Conservation (phyloP, 2,888 invertebrate genomes). For the Leptinotarsa peninsularis region DNA sequence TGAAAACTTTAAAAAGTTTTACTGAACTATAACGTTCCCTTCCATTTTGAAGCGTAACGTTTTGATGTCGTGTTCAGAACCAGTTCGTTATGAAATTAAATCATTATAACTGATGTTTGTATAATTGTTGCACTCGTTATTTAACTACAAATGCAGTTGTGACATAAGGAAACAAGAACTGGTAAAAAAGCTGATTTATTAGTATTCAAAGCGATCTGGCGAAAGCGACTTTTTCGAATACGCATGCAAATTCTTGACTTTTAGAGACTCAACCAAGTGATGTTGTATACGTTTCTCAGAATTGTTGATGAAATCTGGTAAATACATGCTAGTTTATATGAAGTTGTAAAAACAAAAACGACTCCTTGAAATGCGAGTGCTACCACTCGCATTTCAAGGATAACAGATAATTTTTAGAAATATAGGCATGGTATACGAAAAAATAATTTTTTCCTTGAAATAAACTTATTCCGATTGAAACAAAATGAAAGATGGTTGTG, state of each 20-base stretch:
- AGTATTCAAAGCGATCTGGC: slow-evolving; percentile 1
- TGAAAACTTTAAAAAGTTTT: not conserved
- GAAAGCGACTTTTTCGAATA: slow-evolving; percentile 13
- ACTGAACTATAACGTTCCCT: not conserved
- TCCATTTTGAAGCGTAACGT: not conserved
- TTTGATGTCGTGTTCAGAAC: slow-evolving; percentile 11
- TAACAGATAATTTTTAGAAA: too few relatives aligned
- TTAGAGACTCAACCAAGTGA: not conserved
- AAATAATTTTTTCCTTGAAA: too few relatives aligned
- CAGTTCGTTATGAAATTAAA: slow-evolving; percentile 8
- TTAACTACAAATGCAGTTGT: slow-evolving; percentile 21
- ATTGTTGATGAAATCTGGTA: not conserved
- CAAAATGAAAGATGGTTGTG: too few relatives aligned
- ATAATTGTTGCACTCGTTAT: slow-evolving; percentile 16
- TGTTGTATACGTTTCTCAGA: not conserved
- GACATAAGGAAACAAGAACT: slow-evolving; percentile 11
- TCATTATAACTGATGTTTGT: slow-evolving; percentile 10
- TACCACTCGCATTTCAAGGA: too few relatives aligned
- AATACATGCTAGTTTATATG: not conserved
- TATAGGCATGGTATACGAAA: too few relatives aligned
- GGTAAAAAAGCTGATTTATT: slow-evolving; percentile 17
- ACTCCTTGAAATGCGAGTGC: too few relatives aligned
- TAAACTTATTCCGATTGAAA: too few relatives aligned
- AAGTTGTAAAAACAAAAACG: not conserved
- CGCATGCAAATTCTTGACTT: slow-evolving; percentile 6